Conservation (phyloP, 30 jellyfish, hydroid and myxozoan species). For the Chrysaora quinquecirrha region DNA sequence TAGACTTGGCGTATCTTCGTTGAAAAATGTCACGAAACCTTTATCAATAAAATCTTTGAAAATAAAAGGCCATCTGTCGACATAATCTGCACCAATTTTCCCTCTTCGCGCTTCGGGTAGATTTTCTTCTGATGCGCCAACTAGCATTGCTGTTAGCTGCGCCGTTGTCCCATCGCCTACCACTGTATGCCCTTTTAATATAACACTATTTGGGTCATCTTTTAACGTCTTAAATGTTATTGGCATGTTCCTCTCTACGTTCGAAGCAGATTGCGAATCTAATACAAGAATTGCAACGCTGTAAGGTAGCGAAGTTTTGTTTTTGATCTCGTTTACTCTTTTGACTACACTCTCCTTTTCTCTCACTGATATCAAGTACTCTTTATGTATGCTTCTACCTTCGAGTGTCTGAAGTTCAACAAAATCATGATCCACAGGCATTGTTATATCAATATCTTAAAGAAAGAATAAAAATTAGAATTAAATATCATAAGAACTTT, state of each 20-base stretch:
- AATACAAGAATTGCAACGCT: conserved; percentile 45
- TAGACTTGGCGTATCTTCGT: conserved; percentile 64
- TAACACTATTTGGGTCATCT: neutral
- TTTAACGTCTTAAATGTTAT: neutral
- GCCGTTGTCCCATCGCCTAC: conserved; percentile 89
- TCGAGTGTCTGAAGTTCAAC: no score
- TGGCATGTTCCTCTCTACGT: conserved; percentile 27
- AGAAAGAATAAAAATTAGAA: no score
- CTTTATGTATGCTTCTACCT: no score
- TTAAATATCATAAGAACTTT: no score
- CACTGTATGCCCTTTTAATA: conserved; percentile 65
- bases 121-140: conserved; percentile 40
- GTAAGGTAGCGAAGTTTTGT: neutral
- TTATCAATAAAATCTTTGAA: conserved; percentile 54
- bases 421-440: no score
- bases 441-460: no score
- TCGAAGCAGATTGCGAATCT: conserved; percentile 60
- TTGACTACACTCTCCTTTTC: no score
- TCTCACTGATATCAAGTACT: no score
- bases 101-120: conserved; percentile 83
- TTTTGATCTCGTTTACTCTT: no score
- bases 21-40: conserved; percentile 55
- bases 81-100: conserved; percentile 1
- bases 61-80: conserved; percentile 81
- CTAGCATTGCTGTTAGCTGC: conserved; percentile 68